Percentiles rank a stretch among this genome's conserved stretches.
Evolutionary conservation across 1,140 invertebrate genomes (phyloP).

Genomic region (Drosophila burlai): DNA sequence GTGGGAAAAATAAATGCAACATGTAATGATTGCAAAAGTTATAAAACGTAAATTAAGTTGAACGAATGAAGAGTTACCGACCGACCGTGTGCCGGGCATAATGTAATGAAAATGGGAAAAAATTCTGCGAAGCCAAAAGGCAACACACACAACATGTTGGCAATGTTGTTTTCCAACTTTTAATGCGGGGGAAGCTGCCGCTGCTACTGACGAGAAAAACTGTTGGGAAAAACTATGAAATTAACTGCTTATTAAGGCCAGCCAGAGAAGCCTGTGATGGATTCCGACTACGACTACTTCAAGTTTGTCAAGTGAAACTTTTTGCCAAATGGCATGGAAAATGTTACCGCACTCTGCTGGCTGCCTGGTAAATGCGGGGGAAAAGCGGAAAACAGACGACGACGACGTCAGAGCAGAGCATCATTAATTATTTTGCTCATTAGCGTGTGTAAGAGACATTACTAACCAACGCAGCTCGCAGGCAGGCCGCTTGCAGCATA

Average conservation of each 20-base stretch:
- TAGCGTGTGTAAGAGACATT: constrained; percentile 65
- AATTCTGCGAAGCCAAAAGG: constrained; percentile 39
- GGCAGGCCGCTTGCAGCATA: constrained; percentile 16
- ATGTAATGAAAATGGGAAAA: constrained; percentile 65
- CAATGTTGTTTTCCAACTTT: constrained; percentile 66
- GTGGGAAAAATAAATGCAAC: constrained; percentile 70
- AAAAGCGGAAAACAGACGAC: constrained; percentile 26
- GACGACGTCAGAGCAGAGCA: constrained; percentile 52
- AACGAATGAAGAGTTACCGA: constrained; percentile 77
- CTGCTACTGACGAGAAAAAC: constrained; percentile 17
- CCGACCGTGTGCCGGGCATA: constrained; percentile 43
- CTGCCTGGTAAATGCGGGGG: constrained; percentile 7
- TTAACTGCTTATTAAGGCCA: constrained; percentile 79
- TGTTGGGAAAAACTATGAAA: constrained; percentile 69
- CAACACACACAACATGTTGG: constrained; percentile 52
- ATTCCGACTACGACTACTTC: constrained; percentile 55
- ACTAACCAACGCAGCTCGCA: constrained; percentile 39
- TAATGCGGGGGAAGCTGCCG: constrained; percentile 27
- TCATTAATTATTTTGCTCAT: constrained; percentile 82
- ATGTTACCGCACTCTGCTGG: constrained; percentile 51
- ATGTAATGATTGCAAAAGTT: constrained; percentile 82
- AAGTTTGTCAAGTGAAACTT: constrained; percentile 79
- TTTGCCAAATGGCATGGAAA: constrained; percentile 81
- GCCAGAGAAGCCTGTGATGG: constrained; percentile 31
- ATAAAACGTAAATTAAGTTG: constrained; percentile 83